These are phyloP conservation scores for Galbula dea DNA, from an alignment of 2,113 vertebrate species.

Conservation along the genomic window DNA sequence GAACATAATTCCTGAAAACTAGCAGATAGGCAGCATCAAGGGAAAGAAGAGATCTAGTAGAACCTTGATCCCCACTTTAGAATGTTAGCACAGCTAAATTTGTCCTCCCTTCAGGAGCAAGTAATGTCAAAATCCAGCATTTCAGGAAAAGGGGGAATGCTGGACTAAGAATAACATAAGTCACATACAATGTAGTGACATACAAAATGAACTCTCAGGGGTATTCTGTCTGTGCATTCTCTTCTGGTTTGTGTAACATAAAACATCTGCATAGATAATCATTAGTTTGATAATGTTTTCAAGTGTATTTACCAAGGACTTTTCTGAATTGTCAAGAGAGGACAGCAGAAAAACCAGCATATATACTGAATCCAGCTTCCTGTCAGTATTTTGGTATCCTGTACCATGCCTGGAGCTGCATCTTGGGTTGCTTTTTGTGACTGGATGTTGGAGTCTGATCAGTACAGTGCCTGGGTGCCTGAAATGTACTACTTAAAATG, in stretches of 20 bases:
- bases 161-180: neutral
- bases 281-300: neutral
- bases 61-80: neutral
- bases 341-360: neutral
- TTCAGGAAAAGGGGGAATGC: neutral
- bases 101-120: neutral
- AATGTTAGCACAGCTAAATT: neutral
- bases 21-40: neutral
- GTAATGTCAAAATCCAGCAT: neutral
- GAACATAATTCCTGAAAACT: neutral
- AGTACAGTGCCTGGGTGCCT: neutral
- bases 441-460: neutral
- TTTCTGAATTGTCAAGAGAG: neutral
- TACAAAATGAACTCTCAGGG: neutral
- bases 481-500: neutral
- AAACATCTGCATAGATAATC: neutral
- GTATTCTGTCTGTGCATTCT: neutral
- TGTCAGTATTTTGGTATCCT: neutral
- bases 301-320: neutral
- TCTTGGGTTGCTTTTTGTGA: neutral
- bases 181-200: neutral
- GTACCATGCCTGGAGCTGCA: neutral
- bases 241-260: neutral
- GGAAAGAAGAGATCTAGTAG: neutral
- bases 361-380: neutral